Evolutionary conservation across 1,140 invertebrate genomes (phyloP).

Genomic region (Coptotermes formosanus): DNA sequence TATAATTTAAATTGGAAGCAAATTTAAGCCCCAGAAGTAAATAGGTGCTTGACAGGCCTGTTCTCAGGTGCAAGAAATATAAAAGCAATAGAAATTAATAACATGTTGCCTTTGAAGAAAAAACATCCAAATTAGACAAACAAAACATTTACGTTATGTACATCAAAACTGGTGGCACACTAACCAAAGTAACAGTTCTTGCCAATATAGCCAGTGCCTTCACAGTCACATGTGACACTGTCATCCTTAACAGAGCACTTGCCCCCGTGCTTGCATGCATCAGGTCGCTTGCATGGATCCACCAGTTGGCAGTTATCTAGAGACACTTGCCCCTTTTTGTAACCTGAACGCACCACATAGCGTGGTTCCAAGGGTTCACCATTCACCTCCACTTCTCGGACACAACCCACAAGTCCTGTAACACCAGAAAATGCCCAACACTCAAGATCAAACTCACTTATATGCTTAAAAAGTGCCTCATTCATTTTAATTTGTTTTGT

Average conservation of each 20-base stretch:
- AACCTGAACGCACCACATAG: conserved; percentile 74
- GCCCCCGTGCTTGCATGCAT: conserved; percentile 88
- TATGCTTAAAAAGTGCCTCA: no score
- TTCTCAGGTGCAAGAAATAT: no score
- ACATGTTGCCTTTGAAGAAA: no score
- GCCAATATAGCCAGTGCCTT: conserved; percentile 79
- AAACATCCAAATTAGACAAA: no score
- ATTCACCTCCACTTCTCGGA: conserved; percentile 84
- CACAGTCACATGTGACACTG: conserved; percentile 83
- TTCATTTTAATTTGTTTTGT: no score
- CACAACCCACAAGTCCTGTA: conserved; percentile 81
- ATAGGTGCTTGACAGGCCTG: no score
- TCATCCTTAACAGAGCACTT: conserved; percentile 87
- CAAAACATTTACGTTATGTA: not conserved
- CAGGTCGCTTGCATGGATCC: conserved; percentile 82
- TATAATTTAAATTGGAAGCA: no score
- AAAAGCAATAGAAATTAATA: no score
- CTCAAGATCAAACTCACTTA: no score
- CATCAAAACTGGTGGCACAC: not conserved
- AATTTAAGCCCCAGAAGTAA: no score
- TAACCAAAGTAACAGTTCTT: conserved; percentile 90
- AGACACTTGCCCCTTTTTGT: conserved; percentile 81
- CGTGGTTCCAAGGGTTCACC: conserved; percentile 69
- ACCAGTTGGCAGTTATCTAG: conserved; percentile 89
- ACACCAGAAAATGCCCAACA: not conserved